Evolutionary conservation across 2,113 vertebrate species (phyloP).

Genomic region (Chaetorhynchus papuensis): DNA sequence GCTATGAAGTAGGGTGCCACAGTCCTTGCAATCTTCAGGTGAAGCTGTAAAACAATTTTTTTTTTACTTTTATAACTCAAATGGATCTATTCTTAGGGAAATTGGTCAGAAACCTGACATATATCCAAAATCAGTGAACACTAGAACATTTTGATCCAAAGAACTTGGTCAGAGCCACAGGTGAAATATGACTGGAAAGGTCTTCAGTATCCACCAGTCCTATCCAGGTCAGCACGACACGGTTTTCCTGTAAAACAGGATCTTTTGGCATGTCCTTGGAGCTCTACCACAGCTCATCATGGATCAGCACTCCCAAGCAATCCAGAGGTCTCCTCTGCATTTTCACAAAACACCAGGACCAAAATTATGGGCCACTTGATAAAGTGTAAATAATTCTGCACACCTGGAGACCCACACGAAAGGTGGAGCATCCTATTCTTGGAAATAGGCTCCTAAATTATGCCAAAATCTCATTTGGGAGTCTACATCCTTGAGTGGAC

Average conservation of each 20-base stretch:
- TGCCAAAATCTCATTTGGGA: not conserved
- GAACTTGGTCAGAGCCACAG: not conserved
- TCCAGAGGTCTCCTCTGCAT: not conserved
- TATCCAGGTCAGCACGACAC: not conserved
- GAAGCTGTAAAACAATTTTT: not conserved
- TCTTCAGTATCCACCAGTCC: not conserved
- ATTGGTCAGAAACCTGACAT: not conserved
- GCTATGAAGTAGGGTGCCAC: not conserved
- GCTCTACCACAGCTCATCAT: not conserved
- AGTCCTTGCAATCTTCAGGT: not conserved
- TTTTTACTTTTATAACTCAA: not conserved
- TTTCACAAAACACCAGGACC: not conserved
- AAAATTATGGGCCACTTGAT: not conserved
- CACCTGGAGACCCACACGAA: accelerated
- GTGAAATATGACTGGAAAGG: not conserved
- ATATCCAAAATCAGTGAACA: not conserved
- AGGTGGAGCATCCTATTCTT: not conserved
- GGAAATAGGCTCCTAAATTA: not conserved
- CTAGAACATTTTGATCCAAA: not conserved
- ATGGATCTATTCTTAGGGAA: not conserved
- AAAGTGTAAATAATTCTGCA: not conserved
- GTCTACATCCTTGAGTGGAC: not conserved
- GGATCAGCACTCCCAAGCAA: not conserved
- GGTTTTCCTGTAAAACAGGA: not conserved
- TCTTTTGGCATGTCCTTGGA: not conserved